phyloP scores from a whole-genome alignment of 2,113 vertebrate species.

The Felis chaus region DNA sequence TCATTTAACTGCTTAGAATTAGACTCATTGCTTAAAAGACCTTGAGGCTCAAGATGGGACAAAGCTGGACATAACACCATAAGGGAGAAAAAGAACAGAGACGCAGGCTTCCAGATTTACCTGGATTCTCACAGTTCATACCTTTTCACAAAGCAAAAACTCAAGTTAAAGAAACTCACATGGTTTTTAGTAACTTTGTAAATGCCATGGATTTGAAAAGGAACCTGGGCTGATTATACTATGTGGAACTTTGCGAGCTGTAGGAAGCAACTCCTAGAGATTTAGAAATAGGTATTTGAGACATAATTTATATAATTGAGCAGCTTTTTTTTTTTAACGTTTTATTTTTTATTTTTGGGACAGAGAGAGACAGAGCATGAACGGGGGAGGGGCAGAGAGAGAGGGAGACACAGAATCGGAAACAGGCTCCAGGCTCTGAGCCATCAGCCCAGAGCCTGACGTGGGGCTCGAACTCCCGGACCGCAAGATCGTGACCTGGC shows the following conservation, averaged over 20 bases:
- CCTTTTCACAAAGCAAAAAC: neutral
- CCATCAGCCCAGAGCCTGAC: no score
- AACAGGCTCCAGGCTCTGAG: no score
- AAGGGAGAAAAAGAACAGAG: neutral
- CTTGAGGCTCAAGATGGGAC: neutral
- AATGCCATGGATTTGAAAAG: neutral
- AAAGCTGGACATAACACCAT: neutral
- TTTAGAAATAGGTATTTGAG: neutral
- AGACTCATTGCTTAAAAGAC: neutral
- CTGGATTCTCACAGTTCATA: neutral
- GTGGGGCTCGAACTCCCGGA: no score
- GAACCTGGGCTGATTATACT: neutral
- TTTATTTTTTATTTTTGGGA: no score
- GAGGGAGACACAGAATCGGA: no score
- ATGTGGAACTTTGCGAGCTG: neutral
- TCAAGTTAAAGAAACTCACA: neutral
- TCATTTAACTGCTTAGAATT: neutral
- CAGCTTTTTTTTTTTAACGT: neutral
- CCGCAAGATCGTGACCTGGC: no score
- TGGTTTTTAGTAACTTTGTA: neutral
- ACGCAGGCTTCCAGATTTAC: neutral
- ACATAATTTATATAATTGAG: neutral
- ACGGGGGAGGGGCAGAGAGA: no score
- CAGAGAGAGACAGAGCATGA: no score
- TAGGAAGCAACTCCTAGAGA: neutral